Evolutionary conservation across 1,140 invertebrate species (phyloP), one percentile per base, ranked within the genome.

Genomic region (Chlorops oryzae): DNA sequence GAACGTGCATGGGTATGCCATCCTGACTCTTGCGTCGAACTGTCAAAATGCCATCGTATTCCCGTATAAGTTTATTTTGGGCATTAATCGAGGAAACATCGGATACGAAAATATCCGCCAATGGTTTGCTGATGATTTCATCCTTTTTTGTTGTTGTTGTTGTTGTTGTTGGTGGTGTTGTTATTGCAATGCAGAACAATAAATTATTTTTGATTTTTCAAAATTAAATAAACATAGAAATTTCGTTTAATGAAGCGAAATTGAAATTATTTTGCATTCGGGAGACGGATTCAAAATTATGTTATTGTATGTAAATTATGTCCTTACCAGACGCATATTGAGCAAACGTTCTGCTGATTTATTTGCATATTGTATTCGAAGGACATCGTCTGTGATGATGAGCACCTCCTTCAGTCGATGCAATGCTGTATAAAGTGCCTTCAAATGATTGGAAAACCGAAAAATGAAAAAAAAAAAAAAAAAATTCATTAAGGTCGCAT

Each of bases 31-130:
- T 88, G 62, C 88, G 81, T 42, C 83, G 81, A 61, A 89, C 84
- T 55, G 86, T 84, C 53, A 92, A 81, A 28, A 85, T 84, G 22
- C 91, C 91, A 69, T 92, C 88, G 81, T 90, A 95, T 72, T 90
- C 87, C 51, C 85, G 81, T 24, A 88, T 88, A 59, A 82, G 82
- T 85, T 84, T 42, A 78, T 74, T 52, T 78, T 77, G 62, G 32
- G 60, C 61, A 17, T 79, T 77, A 63, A 83, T 77, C 57, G 81
- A 75, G 51, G 78, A 76, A 54, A 78, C 76, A 50, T 79, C 74
- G 56, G 77, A 75, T 47, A 76, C 75, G 44, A 64, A 70, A 49
- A 66, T 74, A 42, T 80, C 73, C 32, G 78, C 72, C n/a, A 92
- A 75, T 60, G 83, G 82, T 65, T 81, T 83, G 24, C 87, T 88